A percentile compares a stretch with the other conserved stretches of the same genome.
phyloP scores from a whole-genome alignment of 2,113 vertebrate genomes.

The Burhinus bistriatus region DNA sequence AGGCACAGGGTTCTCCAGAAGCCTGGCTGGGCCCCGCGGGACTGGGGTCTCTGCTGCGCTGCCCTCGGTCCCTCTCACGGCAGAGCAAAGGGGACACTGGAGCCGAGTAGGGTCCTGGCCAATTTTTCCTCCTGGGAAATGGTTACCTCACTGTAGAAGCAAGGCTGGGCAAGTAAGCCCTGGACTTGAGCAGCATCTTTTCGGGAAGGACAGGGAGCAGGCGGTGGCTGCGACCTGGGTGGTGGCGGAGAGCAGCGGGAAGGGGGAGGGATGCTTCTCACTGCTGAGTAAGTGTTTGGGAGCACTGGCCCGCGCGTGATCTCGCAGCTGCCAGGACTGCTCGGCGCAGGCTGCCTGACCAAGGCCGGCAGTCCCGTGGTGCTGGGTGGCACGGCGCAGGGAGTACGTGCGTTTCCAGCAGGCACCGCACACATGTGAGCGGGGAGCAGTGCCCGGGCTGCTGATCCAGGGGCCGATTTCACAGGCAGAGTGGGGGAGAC shows the following conservation, averaged over 20 bases:
- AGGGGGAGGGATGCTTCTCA: background rate
- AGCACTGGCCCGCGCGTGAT: accelerated
- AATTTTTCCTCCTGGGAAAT: background rate
- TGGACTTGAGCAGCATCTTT: background rate
- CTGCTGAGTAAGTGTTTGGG: background rate
- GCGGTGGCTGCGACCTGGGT: background rate
- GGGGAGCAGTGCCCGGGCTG: background rate
- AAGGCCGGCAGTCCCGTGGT: background rate
- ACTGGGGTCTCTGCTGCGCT: background rate
- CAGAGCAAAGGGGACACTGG: background rate
- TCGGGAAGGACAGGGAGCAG: background rate
- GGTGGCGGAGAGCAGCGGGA: background rate
- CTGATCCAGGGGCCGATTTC: background rate
- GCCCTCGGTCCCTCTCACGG: background rate
- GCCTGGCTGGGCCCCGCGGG: background rate
- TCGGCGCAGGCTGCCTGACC: background rate
- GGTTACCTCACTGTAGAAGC: background rate
- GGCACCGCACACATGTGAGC: background rate
- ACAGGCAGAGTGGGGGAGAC: accelerated
- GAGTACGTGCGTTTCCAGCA: background rate
- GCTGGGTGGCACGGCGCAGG: background rate
- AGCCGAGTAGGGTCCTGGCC: background rate
- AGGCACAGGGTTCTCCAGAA: background rate
- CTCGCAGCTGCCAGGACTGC: background rate
- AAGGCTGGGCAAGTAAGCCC: background rate